Conservation (phyloP, 2,888 invertebrate species). For the Andrena trimmerana region DNA sequence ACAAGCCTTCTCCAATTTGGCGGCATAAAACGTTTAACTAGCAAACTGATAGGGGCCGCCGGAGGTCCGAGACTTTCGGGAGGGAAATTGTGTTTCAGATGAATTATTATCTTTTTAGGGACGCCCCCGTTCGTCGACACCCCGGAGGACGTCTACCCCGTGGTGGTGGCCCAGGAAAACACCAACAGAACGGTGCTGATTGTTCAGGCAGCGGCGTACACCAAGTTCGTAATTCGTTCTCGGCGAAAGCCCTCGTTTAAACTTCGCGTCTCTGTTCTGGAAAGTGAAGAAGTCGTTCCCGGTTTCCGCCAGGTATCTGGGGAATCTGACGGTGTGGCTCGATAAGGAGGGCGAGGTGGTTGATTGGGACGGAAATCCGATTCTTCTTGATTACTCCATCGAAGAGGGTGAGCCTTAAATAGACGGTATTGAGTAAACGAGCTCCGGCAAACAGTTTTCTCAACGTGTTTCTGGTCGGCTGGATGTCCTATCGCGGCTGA, state of each 20-base stretch:
- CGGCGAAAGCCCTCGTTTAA: constrained; percentile 22
- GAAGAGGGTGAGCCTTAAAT: constrained; percentile 87
- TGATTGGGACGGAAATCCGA: constrained; percentile 90
- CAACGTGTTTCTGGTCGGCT: background rate
- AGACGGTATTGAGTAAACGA: background rate
- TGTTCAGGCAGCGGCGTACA: constrained; percentile 91
- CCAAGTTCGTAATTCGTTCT: constrained; percentile 84
- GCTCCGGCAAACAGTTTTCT: background rate
- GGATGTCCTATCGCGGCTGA: background rate
- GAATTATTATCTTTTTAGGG: constrained; percentile 65
- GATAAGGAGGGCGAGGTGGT: constrained; percentile 89
- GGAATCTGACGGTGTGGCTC: constrained; percentile 90
- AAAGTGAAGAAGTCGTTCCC: background rate
- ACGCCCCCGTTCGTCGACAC: constrained; percentile 76
- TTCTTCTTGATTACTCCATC: constrained; percentile 88
- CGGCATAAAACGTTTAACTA: no score
- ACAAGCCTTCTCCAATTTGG: background rate
- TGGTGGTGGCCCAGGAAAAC: constrained; percentile 87
- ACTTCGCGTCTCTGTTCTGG: constrained; percentile 1
- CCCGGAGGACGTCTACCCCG: constrained; percentile 90
- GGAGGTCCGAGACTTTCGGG: background rate
- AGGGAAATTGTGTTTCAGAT: constrained; percentile 9
- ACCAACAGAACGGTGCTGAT: constrained; percentile 88
- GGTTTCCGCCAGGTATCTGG: constrained; percentile 88
- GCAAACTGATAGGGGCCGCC: no score